Evolutionary conservation across 2,888 invertebrate species (phyloP).

Genomic region (Cephus rjabovi): DNA sequence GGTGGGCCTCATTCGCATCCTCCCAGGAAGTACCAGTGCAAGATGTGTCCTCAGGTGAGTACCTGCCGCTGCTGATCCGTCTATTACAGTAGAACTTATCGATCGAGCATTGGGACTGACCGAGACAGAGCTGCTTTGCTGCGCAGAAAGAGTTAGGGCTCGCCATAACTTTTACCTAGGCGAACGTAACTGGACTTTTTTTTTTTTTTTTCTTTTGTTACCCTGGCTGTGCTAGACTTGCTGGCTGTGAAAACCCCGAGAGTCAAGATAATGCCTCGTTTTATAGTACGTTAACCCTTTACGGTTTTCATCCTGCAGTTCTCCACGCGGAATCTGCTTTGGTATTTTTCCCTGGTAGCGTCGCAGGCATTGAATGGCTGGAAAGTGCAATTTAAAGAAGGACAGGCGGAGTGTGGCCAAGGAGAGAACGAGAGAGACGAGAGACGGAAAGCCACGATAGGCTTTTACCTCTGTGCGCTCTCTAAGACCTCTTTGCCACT

Average conservation of each 20-base stretch:
- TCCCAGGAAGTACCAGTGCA: constrained; percentile 91
- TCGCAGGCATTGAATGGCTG: too few species aligned
- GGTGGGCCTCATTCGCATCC: constrained; percentile 64
- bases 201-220: not conserved
- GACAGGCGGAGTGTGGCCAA: constrained; percentile 18
- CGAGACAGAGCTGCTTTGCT: not conserved
- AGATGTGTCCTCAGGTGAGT: constrained; percentile 97
- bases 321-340: not conserved
- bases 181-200: constrained; percentile 36
- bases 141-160: constrained; percentile 24
- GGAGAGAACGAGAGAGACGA: constrained; percentile 22
- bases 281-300: constrained; percentile 42
- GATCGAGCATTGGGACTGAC: too few species aligned
- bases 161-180: constrained; percentile 20
- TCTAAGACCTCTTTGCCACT: constrained; percentile 33
- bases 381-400: not conserved
- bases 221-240: not conserved
- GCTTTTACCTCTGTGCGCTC: constrained; percentile 32
- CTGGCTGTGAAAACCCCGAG: constrained; percentile 3
- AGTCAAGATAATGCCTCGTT: constrained; percentile 36
- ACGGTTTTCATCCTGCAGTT: constrained; percentile 20
- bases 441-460: constrained; percentile 42
- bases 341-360: not conserved
- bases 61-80: not conserved
- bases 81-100: too few species aligned